phyloP scores from a whole-genome alignment of 2,888 invertebrate species.

The Eupithecia exiguata region DNA sequence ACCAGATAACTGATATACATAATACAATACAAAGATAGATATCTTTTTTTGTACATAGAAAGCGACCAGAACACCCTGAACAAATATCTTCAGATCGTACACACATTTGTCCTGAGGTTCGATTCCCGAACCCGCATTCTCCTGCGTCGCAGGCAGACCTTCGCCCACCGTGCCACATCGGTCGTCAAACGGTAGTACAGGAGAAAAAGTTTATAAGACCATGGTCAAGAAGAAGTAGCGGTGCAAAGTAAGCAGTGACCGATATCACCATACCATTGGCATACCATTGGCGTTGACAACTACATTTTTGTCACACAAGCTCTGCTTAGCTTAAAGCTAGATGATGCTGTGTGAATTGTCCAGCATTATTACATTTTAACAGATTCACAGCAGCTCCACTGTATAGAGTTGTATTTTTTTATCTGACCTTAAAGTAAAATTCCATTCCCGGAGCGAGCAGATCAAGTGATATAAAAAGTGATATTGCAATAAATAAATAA shows the following conservation, averaged over 20 bases:
- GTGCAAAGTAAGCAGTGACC: neutral
- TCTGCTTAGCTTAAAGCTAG: neutral
- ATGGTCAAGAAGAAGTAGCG: neutral
- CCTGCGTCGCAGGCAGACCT: no score
- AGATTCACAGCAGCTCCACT: neutral
- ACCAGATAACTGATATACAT: no score
- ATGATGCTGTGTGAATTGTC: no score
- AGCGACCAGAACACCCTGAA: no score
- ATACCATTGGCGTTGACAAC: neutral
- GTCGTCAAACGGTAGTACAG: no score
- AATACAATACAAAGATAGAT: no score
- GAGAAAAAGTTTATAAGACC: neutral
- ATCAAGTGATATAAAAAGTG: neutral
- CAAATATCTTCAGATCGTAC: no score
- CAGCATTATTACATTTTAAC: neutral
- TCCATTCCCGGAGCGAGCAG: neutral
- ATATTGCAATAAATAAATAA: neutral
- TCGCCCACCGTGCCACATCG: no score
- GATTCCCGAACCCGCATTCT: no score
- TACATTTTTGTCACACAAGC: neutral
- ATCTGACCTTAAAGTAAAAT: neutral
- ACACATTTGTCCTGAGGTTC: no score
- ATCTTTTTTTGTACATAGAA: no score
- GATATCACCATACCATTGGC: no score
- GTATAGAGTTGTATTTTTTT: neutral